Evolutionary conservation across 1,140 invertebrate genomes (phyloP).

Genomic region (Teleogryllus occipitalis): DNA sequence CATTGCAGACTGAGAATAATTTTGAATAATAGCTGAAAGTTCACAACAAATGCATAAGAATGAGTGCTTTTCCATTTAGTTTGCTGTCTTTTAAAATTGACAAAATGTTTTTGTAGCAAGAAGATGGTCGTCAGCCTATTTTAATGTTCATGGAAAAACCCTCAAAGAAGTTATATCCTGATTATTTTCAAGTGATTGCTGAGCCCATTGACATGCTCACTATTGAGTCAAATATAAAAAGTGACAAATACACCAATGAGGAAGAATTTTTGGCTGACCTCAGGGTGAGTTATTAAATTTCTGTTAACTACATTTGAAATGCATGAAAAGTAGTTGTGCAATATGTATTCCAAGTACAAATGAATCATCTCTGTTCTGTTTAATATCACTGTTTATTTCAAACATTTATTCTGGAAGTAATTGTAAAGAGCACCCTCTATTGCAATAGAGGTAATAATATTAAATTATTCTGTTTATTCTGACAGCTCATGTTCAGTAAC

Average conservation of each 20-base stretch:
- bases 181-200: slow-evolving; percentile 79
- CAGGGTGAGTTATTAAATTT: slow-evolving; percentile 37
- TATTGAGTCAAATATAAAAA: slow-evolving; percentile 85
- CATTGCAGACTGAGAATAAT: too few relatives aligned
- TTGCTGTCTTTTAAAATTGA: not conserved
- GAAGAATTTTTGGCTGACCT: slow-evolving; percentile 60
- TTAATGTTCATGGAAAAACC: slow-evolving; percentile 94
- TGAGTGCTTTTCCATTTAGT: not conserved
- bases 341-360: too few relatives aligned
- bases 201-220: slow-evolving; percentile 93
- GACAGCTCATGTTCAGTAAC: slow-evolving; percentile 85
- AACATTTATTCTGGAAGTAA: too few relatives aligned
- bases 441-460: not conserved
- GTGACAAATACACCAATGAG: slow-evolving; percentile 53
- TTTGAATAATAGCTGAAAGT: too few relatives aligned
- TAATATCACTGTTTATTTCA: too few relatives aligned
- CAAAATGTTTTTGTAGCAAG: slow-evolving; percentile 43
- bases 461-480: slow-evolving; percentile 32
- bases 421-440: not conserved
- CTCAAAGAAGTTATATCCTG: slow-evolving; percentile 89
- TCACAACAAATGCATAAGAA: not conserved
- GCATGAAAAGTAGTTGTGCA: not conserved
- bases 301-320: not conserved
- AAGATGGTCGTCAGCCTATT: slow-evolving; percentile 77
- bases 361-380: too few relatives aligned